Evolutionary conservation across 2,797 vertebrate species (phyloP).

Genomic region (Heterohyrax brucei): DNA sequence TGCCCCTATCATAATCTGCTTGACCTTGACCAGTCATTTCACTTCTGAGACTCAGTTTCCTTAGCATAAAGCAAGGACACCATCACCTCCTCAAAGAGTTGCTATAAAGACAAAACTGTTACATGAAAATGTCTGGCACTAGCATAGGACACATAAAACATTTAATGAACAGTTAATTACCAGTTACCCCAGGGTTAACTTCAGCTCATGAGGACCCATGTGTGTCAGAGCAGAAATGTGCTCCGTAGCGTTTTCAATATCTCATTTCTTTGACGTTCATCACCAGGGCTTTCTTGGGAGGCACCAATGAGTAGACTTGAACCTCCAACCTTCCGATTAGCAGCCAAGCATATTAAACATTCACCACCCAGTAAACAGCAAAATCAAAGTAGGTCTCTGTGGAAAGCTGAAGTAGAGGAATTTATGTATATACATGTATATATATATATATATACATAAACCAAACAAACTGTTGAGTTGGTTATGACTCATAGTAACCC

Average conservation of each 20-base stretch:
- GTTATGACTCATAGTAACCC: too few relatives aligned
- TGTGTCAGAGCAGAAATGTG: background rate
- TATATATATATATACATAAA: too few relatives aligned
- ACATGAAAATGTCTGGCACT: background rate
- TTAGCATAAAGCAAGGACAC: background rate
- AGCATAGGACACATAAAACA: rapidly evolving
- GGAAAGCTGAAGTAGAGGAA: background rate
- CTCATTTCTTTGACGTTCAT: background rate
- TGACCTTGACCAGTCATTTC: background rate
- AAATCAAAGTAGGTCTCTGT: background rate
- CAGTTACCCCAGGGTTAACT: background rate
- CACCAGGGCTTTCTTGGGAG: background rate
- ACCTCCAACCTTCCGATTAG: background rate
- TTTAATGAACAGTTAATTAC: background rate
- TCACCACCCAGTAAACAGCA: background rate
- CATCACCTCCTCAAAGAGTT: background rate
- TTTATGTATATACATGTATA: background rate
- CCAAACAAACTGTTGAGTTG: too few relatives aligned
- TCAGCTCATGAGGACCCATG: background rate
- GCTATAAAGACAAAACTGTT: background rate
- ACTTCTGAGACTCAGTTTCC: background rate
- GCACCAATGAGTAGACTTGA: too few relatives aligned
- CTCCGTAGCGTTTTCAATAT: background rate
- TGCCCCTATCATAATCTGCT: background rate
- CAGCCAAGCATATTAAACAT: background rate